Base-by-base conservation (phyloP, 2,888 invertebrate genomes). In the Trichogramma evanescens region DNA sequence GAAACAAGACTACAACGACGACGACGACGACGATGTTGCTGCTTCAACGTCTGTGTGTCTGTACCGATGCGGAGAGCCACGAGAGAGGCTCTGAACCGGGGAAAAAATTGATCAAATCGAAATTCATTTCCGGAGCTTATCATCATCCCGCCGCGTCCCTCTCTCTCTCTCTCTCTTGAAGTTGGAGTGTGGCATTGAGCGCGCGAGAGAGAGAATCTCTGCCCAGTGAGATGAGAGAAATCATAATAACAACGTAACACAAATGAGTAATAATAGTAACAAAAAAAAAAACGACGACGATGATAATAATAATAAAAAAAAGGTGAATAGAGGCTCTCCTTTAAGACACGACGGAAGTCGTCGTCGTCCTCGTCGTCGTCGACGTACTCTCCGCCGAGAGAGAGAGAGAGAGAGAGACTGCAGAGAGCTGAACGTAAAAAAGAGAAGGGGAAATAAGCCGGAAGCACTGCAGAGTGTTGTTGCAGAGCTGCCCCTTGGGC, bases 341-440 rank as follows among this genome's bases (percentile, higher is more conserved):
- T 72, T 70, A 69, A 72, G 71, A 71, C 72, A 72, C 72, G 71
- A 68, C 73, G 73, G 74, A 73, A 73, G 74, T 73, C 71, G 67
- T 50, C 57, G 43, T 45, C 43, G 46, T 10, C 9, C 46, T 9
- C 46, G 46, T 46, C n/a, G 46, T 9, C 46, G 46, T 9, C 46
- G n/a, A 10, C 46, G 8, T 46, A 46, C 9, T 46, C 10, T 46
- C 46, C n/a, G n/a, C n/a, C 46, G 46, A 26, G 44, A 44, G 44
- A 48, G 48, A 48, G 48, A 48, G 48, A 48, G 48, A 48, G 6
- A 50, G 50, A 50, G 7, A 6, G 38, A 40, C 38, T 6, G 39
- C 8, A 7, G 9, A n/a, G 39, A 38, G 50, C 5, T 26, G 26
- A 26, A 26, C 26, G 26, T 26, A 26, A 26, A 26, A 26, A 26